These are phyloP conservation scores for Anguilla anguilla DNA, from an alignment of 2,797 vertebrate genomes.

Conservation along the genomic window DNA sequence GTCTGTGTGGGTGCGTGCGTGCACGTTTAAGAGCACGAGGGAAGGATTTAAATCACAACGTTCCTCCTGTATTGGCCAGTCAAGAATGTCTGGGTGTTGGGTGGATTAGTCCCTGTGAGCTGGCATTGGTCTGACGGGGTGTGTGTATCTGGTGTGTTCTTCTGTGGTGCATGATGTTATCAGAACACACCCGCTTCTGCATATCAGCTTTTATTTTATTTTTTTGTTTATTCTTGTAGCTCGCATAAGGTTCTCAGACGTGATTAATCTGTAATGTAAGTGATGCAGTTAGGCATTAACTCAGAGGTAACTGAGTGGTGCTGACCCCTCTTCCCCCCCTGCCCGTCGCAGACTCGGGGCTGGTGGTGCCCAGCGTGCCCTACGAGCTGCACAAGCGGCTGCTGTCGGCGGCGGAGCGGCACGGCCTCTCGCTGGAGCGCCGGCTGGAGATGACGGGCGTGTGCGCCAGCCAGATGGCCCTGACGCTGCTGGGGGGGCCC, in stretches of 20 bases:
- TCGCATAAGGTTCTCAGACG: no score
- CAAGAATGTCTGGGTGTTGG: neutral
- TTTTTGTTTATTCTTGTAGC: no score
- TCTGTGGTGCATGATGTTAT: neutral
- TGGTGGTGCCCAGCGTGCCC: slow-evolving; percentile 92
- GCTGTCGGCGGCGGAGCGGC: slow-evolving; percentile 84
- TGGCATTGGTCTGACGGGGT: neutral
- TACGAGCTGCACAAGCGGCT: slow-evolving; percentile 92
- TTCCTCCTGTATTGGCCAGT: neutral
- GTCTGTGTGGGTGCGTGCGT: no score
- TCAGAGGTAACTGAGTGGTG: neutral
- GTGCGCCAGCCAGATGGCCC: slow-evolving; percentile 97
- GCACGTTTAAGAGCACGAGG: neutral
- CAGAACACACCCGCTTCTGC: no score
- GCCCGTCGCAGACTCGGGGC: slow-evolving; percentile 72
- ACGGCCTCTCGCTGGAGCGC: slow-evolving; percentile 89
- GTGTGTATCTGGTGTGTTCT: no score
- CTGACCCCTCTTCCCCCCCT: neutral
- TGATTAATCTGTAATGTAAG: no score
- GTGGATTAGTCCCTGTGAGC: neutral
- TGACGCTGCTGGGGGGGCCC: slow-evolving; percentile 93
- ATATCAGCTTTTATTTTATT: no score
- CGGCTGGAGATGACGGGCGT: slow-evolving; percentile 96
- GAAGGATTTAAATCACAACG: neutral
- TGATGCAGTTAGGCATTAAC: no score